These are phyloP conservation scores for Dermatemys mawii DNA, from an alignment of 2,113 vertebrate genomes.

Conservation along the genomic window DNA sequence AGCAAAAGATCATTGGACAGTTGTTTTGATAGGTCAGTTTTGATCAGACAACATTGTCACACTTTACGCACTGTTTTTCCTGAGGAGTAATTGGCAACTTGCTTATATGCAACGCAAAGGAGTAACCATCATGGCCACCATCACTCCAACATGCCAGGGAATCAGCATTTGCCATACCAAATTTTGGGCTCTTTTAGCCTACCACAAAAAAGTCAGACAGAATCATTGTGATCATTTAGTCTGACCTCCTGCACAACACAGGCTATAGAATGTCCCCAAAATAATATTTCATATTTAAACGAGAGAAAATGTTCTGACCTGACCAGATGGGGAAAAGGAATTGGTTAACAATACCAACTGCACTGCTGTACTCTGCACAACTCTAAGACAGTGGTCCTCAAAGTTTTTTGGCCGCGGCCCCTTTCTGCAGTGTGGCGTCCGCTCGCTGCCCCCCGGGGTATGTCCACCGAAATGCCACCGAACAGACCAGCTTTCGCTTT, in stretches of 20 bases:
- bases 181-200: not conserved
- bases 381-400: no score
- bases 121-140: no score
- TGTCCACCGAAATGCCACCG: no score
- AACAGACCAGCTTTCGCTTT: no score
- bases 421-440: no score
- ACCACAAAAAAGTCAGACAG: not conserved
- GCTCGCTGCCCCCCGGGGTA: no score
- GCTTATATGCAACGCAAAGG: not conserved
- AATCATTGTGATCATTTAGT: no score
- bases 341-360: not conserved
- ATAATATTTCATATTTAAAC: no score
- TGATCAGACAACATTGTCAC: not conserved
- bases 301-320: not conserved
- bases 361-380: not conserved
- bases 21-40: not conserved
- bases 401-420: no score
- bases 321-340: not conserved
- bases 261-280: no score
- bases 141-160: not conserved
- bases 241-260: no score
- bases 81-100: not conserved
- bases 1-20: no score
- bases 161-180: not conserved
- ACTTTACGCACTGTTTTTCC: not conserved